Base-by-base conservation (phyloP, 2,797 vertebrate species). In the Okamejei kenojei region DNA sequence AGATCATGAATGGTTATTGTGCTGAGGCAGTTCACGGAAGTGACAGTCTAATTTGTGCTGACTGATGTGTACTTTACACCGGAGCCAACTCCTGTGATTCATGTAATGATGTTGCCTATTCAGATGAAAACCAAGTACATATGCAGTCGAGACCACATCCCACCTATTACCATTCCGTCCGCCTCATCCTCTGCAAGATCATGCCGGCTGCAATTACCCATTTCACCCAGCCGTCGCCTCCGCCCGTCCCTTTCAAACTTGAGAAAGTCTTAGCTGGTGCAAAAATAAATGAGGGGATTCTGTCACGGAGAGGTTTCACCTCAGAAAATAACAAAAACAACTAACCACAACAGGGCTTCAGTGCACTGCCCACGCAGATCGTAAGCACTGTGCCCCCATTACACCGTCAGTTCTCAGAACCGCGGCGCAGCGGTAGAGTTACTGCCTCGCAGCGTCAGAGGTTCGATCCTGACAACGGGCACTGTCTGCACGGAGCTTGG, bases 91-190 rank as follows among this genome's bases (percentile, higher is more conserved):
- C 19, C 71, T 45, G 73, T 26, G 73, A 76, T 76, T 92, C 35
- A 58, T 74, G 74, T 92, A 45, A 54, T 74, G 65, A 65, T 74
- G 35, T 26, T 74, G 65, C 90, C 90, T 73, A 74, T 58, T 76
- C 90, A 74, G 11, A 73, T 92, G 71, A 92, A 92, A 88, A 88
- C 84, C 90, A 92, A 54, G 45, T 58, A 26, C 90, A 73, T 74
- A 76, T 35, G 90, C 68, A 92, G 21, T 92, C 13, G 90, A 74
- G 65, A 92, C 90, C 73, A 92, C 68, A 92, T 92, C 90, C 90
- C 45, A 92, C 71, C 45, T 1, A 76, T 76, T 76, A 58, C 38
- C 26, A 76, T 54, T 7, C 71, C 71, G 29, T 71, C 65, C 21
- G 58, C 73, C 90, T 58, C 65, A 92, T 92, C 68, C 90, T 38